These are phyloP conservation scores for Apodemia duryi DNA, from an alignment of 2,888 invertebrate genomes.

Conservation along the genomic window DNA sequence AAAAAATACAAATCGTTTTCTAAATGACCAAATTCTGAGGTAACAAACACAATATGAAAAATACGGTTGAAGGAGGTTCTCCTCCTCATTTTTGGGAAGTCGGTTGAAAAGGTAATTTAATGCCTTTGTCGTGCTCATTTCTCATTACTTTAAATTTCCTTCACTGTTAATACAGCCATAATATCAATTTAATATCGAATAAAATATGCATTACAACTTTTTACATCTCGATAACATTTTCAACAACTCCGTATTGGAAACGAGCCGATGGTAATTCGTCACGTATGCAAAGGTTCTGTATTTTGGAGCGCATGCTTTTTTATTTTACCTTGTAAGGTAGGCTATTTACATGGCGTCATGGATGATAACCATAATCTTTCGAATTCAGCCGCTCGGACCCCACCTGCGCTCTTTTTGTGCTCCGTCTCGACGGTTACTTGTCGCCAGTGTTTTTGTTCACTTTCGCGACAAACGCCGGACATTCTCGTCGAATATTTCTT, in stretches of 20 bases:
- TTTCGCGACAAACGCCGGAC: constrained; percentile 51
- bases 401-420: constrained; percentile 49
- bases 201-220: constrained; percentile 1
- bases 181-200: constrained; percentile 1
- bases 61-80: too few relatives aligned
- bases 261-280: not conserved
- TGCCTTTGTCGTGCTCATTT: not conserved
- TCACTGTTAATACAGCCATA: constrained; percentile 3
- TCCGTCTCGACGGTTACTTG: constrained; percentile 43
- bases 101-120: not conserved
- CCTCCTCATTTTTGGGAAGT: too few relatives aligned
- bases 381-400: constrained; percentile 33
- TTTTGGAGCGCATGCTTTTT: constrained; percentile 19
- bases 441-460: constrained; percentile 63
- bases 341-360: constrained; percentile 30
- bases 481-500: constrained; percentile 43
- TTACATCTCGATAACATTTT: not conserved
- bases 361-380: constrained; percentile 26
- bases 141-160: not conserved
- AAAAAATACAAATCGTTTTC: too few relatives aligned
- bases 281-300: constrained; percentile 15
- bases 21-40: too few relatives aligned
- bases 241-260: constrained; percentile 4
- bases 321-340: constrained; percentile 27
- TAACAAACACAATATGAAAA: too few relatives aligned